Base-by-base conservation (phyloP, 2,888 invertebrate species). In the Sericinus montela region DNA sequence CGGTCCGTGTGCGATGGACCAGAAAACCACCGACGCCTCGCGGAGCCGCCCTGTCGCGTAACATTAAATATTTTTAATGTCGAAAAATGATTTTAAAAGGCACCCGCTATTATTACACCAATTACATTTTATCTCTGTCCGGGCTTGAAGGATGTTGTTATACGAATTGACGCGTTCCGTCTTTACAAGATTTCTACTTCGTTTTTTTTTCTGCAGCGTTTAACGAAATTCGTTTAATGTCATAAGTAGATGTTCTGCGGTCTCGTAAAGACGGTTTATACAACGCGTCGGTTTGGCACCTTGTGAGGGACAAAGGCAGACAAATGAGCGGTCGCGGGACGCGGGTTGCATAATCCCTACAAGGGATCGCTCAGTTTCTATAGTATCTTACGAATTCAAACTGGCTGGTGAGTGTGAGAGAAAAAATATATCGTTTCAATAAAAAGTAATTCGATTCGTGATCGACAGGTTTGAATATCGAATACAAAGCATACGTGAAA, bases 21-120 rank as follows among this genome's bases (percentile, higher is more conserved):
- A 86, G 86, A 87, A 87, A 87, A 85, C 84, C 85, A 74, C 82
- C 77, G 77, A 85, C 87, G 84, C 87, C 84, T 84, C 77, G 72
- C 76, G 62, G 62, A 65, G 66, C 58, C 59, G 72, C 78, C 79
- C 75, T 84, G 84, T 84, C 86, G 84, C 83, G 85, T 85, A 79
- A 82, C 81, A 87, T 86, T 85, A 82, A 83, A n/a, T n/a, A n/a
- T 78, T 82, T 83, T 86, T 75, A 75, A 80, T 77, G 74, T 72
- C 63, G 64, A 76, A 76, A 74, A 78, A 73, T 71, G 73, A 70
- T 73, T 67, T 70, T 58, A 60, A 78, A 80, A 79, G 71, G 63
- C 65, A 60, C 68, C 71, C 69, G 72, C 74, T 67, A 76, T 75
- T 77, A 77, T 78, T 80, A 81, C 67, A 68, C 63, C 71, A 79